These are phyloP conservation scores for Chaetops frenatus DNA, from an alignment of 2,113 vertebrate species.

Conservation along the genomic window DNA sequence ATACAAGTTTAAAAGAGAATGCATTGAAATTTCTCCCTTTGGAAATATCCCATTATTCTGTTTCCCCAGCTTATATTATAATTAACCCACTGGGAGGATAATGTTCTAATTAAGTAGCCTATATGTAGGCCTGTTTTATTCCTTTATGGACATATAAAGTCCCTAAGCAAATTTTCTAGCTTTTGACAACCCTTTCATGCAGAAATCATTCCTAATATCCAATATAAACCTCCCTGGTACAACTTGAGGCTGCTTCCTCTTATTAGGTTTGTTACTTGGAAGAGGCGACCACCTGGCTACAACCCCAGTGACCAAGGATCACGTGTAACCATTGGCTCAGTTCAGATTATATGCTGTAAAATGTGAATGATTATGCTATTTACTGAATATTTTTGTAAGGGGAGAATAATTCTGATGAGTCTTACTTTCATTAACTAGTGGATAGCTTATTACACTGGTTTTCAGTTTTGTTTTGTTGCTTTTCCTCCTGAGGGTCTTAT, in stretches of 20 bases:
- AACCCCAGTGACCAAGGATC: not conserved
- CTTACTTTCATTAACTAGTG: not conserved
- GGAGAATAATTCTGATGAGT: not conserved
- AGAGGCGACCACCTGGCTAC: not conserved
- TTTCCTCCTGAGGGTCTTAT: not conserved
- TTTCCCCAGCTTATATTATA: not conserved
- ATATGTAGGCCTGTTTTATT: not conserved
- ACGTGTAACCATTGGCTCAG: not conserved
- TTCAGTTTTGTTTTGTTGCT: not conserved
- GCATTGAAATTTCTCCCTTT: not conserved
- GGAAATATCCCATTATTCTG: not conserved
- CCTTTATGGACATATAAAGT: not conserved
- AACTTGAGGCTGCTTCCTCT: not conserved
- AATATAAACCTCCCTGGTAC: not conserved
- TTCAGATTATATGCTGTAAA: not conserved
- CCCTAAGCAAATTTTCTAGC: not conserved
- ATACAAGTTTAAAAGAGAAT: not conserved
- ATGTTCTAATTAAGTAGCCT: not conserved
- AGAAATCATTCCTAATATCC: not conserved
- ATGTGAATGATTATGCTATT: not conserved
- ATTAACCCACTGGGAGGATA: not conserved
- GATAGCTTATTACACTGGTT: not conserved
- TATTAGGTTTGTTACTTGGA: not conserved
- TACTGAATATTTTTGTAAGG: not conserved
- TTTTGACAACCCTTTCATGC: not conserved